Base-by-base conservation (phyloP, 2,888 invertebrate genomes). In the Agrochola circellaris region DNA sequence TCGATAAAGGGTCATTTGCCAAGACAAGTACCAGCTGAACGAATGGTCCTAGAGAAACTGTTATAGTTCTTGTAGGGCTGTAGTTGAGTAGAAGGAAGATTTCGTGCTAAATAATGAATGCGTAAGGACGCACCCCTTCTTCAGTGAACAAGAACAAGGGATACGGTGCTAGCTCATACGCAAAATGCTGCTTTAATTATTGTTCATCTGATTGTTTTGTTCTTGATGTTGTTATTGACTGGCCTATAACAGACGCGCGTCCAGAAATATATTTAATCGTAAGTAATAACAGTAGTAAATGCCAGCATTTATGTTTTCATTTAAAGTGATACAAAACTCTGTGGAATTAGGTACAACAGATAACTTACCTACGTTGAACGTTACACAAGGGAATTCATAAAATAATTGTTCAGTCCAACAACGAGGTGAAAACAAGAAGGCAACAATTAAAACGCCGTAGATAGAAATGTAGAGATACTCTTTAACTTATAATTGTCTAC, bases 391-490 rank as follows among this genome's bases (percentile, higher is more conserved):
- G 0, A 61, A 42, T 30, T 62, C 4, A 9, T 60, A 38, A 48
- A 58, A 48, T 42, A 15, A 34, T n/a, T 54, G 7, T 51, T 15
- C 15, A 65, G 17, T 20, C 13, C 45, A 60, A 66, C 15, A 30
- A 60, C 26, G 15, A 30, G 7, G 15, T 38, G 38, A 15, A 30
- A 54, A 61, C 20, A 45, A 23, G 23, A 42, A 54, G 34, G 23
- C 26, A 38, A 56, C 7, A 42, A 67, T 51, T 67, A 82, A 54
- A 78, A 17, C n/a, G 17, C 30, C 34, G 8, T 73, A 26, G 20
- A 13, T 38, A 15, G 26, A 61, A 54, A 13, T 77, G 64, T 6
- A 64, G 30, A n/a, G 20, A 66, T 56, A 74, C 15, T 66, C 20
- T 73, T 11, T 15, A 23, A 17, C 34, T 73, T n/a, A 58, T 45